Base-by-base conservation (phyloP, 2,888 invertebrate species). In the Blastobasis lacticolella region DNA sequence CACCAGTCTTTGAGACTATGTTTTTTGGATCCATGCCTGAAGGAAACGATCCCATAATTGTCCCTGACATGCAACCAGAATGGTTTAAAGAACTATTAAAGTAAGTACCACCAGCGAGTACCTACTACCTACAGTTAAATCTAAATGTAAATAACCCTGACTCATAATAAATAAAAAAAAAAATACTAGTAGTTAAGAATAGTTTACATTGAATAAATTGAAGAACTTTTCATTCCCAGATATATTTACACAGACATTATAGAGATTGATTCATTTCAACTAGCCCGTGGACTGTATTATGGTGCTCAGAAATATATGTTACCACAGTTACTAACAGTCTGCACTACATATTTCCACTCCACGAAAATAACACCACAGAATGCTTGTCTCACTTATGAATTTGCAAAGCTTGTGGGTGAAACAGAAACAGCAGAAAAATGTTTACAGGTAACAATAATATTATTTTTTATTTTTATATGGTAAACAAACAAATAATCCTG, bases 291-390 rank as follows among this genome's bases (percentile, higher is more conserved):
- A 61, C 71, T 94, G 44, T 94, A 93, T 67, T 94, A 94, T 72
- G 93, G 92, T 46, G 94, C 93, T 8, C 94, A 94, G 64, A 94
- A 94, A 63, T 94, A 94, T 63, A 92, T 94, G 91, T 70, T 94
- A 48, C 94, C 94, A 0, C 90, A 91, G 73, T 85, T 94, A 9
- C 92, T 93, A 0, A 91, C 92, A 54, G 91, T 92, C 59, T 94
- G 94, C 67, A 93, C 92, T 0, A 90, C 91, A 60, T 93, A 90
- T 69, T 23, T 23, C 23, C 75, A 94, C 45, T 94, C 93, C 92
- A 90, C 91, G 2, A 91, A 92, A 73, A 74, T 92, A 10, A 87
- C 89, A 52, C 91, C 93, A 0, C 91, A 91, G 61, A 94, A 93
- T 69, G 94, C 92, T 0, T 94, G 93, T 57, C 78, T 93, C 44